Percentiles rank a stretch among this genome's conserved stretches.
These are phyloP conservation scores for Oncorhynchus tshawytscha DNA, from an alignment of 2,113 vertebrate genomes.

Conservation along the genomic window DNA sequence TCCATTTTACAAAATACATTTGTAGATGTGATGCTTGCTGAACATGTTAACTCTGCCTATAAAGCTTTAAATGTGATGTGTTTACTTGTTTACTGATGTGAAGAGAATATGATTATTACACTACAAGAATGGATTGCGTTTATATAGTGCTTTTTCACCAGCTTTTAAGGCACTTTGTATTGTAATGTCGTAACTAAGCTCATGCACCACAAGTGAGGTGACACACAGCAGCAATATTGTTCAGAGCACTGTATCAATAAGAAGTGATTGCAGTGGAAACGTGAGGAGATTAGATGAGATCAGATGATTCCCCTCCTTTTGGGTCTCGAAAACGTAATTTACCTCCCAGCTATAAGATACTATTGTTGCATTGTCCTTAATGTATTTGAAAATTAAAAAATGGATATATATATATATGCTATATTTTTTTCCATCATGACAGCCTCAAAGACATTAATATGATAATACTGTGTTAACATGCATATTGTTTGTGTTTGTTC, in stretches of 20 bases:
- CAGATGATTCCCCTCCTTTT: neutral
- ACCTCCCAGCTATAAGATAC: neutral
- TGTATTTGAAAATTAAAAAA: conserved; percentile 12
- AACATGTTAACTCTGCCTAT: neutral
- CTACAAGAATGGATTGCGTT: neutral
- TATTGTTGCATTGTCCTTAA: conserved; percentile 7
- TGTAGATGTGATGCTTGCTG: neutral
- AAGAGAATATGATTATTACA: neutral
- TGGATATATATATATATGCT: conserved; percentile 11
- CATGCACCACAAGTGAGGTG: neutral
- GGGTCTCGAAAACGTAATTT: neutral
- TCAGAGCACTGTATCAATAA: neutral
- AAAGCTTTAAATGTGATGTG: neutral
- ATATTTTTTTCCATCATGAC: conserved; percentile 27
- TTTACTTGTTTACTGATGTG: neutral
- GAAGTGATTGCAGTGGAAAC: neutral
- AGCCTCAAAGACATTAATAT: conserved; percentile 23
- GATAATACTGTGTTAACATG: neutral
- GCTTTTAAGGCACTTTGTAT: no score
- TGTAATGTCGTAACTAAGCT: no score
- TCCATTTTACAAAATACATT: neutral
- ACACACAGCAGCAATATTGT: neutral
- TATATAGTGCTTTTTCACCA: no score
- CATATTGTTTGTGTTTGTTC: conserved; percentile 8
- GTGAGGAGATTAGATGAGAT: neutral